phyloP scores from a whole-genome alignment of 2,888 invertebrate species.

The Drosophila greeni region DNA sequence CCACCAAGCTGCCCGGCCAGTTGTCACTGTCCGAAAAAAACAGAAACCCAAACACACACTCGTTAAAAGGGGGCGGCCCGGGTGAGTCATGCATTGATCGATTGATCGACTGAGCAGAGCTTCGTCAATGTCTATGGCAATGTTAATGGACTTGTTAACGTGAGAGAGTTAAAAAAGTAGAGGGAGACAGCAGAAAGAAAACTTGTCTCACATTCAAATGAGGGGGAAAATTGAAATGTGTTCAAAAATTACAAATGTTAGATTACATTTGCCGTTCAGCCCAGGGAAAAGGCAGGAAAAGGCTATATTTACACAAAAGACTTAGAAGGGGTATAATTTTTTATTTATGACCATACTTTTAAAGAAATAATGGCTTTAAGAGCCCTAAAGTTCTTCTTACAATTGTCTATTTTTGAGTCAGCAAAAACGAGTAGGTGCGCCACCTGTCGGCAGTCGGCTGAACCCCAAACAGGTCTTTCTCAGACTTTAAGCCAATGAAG shows the following conservation, averaged over 20 bases:
- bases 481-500: neutral
- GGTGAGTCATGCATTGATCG: conserved; percentile 19
- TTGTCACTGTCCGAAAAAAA: conserved; percentile 2
- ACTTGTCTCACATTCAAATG: no score
- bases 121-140: conserved; percentile 35
- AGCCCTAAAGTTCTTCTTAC: neutral
- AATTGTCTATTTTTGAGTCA: neutral
- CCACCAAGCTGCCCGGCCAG: conserved; percentile 2
- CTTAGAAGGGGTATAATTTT: no score
- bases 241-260: no score
- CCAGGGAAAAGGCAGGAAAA: no score
- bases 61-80: conserved; percentile 2
- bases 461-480: no score
- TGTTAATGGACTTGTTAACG: conserved; percentile 31
- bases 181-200: neutral
- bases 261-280: no score
- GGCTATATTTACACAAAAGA: no score
- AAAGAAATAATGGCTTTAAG: no score
- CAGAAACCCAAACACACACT: neutral
- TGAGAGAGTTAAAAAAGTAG: neutral
- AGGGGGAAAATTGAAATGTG: no score
- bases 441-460: neutral
- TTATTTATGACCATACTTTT: no score
- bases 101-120: conserved; percentile 16
- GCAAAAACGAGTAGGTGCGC: neutral